Evolutionary conservation across 2,797 vertebrate species (phyloP).

Genomic region (Orestias chungarensis): DNA sequence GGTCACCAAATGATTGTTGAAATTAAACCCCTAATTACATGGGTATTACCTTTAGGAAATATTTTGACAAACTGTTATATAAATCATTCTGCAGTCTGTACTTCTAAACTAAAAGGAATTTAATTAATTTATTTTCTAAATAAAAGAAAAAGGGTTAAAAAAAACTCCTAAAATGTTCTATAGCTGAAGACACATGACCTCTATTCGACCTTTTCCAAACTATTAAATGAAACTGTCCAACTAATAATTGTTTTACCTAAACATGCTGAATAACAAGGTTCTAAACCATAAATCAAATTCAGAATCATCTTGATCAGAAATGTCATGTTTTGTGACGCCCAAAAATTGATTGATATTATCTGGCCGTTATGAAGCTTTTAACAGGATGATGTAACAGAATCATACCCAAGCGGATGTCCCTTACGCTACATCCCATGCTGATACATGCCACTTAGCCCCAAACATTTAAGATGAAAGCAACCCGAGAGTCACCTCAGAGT

Average conservation of each 20-base stretch:
- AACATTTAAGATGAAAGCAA: no score
- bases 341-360: slow-evolving; percentile 1
- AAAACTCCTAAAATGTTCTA: neutral
- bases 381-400: neutral
- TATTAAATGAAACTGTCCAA: no score
- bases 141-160: neutral
- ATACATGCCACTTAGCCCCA: neutral
- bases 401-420: neutral
- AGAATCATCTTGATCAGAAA: neutral
- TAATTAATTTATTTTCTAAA: no score
- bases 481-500: no score
- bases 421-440: neutral
- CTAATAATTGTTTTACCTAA: neutral
- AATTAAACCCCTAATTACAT: neutral
- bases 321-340: slow-evolving; percentile 2
- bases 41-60: no score
- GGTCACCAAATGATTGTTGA: neutral
- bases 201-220: neutral
- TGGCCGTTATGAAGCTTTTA: neutral
- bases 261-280: neutral
- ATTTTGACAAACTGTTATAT: no score
- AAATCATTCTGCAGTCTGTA: no score
- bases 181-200: no score
- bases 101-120: no score
- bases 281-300: neutral